Conservation (phyloP, 2,888 invertebrate species). For the Erebia ligea region DNA sequence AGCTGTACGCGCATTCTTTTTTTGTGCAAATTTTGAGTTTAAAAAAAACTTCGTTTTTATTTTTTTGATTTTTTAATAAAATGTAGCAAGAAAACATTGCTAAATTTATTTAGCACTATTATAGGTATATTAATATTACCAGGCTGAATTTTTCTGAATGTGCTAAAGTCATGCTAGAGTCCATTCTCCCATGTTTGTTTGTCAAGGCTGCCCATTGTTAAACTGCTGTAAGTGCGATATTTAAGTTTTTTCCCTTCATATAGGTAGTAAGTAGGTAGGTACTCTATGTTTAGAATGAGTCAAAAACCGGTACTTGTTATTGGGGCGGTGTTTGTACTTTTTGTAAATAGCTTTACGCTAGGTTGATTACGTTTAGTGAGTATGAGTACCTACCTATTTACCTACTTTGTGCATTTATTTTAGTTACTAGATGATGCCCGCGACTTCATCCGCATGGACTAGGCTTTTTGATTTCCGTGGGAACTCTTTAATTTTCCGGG, state of each 20-base stretch:
- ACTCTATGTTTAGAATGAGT: constrained; percentile 1
- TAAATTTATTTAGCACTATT: too few species aligned
- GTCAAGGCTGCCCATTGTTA: constrained; percentile 19
- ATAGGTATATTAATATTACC: not conserved
- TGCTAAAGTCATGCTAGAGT: not conserved
- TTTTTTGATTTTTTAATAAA: not conserved
- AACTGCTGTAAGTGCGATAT: constrained; percentile 11
- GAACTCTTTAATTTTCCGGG: too few species aligned
- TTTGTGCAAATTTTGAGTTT: not conserved
- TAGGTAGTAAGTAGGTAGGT: not conserved
- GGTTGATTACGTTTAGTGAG: not conserved
- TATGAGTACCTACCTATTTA: not conserved
- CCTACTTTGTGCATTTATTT: not conserved
- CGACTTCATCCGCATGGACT: too few species aligned
- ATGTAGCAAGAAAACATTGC: not conserved
- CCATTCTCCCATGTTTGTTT: constrained; percentile 14
- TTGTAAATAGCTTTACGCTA: not conserved
- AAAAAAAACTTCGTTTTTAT: not conserved
- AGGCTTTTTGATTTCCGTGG: too few species aligned
- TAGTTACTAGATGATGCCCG: too few species aligned
- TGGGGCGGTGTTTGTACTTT: not conserved
- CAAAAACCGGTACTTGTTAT: constrained; percentile 13
- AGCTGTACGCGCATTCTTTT: not conserved
- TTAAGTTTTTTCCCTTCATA: constrained; percentile 9
- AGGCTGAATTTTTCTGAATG: not conserved